Evolutionary conservation across 2,797 vertebrate species (phyloP).

Genomic region (Darevskia nairensis): DNA sequence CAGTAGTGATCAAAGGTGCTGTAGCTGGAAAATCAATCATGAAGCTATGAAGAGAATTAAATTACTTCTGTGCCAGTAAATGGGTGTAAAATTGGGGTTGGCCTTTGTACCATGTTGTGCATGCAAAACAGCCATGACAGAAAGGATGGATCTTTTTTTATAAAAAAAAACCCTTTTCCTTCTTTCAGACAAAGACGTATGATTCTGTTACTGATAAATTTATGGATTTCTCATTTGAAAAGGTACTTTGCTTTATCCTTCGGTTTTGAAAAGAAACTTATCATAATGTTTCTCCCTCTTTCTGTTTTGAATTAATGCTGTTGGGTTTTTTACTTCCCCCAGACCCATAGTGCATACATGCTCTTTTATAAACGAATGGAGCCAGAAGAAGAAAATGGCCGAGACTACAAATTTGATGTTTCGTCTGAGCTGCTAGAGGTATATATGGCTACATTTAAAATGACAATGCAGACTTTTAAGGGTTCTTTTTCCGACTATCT

Average conservation of each 20-base stretch:
- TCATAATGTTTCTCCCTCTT: conserved; percentile 28
- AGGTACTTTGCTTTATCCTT: conserved; percentile 81
- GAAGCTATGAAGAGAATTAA: neutral
- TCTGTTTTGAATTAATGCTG: conserved; percentile 62
- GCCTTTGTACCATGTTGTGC: neutral
- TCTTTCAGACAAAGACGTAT: conserved; percentile 94
- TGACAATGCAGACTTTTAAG: conserved; percentile 34
- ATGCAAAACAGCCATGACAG: neutral
- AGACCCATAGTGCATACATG: conserved; percentile 99
- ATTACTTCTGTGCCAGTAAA: neutral
- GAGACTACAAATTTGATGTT: conserved; percentile 95
- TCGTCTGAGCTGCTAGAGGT: conserved; percentile 91
- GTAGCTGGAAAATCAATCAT: neutral
- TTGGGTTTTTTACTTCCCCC: conserved; percentile 41
- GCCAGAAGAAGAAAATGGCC: conserved; percentile 94
- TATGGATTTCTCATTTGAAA: conserved; percentile 99
- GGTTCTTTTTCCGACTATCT: conserved; percentile 5
- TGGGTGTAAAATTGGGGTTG: neutral
- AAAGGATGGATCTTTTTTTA: conserved; percentile 26
- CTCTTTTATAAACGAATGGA: conserved; percentile 98
- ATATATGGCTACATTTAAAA: conserved; percentile 70
- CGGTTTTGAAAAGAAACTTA: conserved; percentile 6
- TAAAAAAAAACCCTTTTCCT: conserved; percentile 37
- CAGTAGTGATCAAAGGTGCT: neutral
- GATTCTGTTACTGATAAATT: conserved; percentile 99